Evolutionary conservation across 2,888 invertebrate genomes (phyloP).

Genomic region (Heliconius aoede): DNA sequence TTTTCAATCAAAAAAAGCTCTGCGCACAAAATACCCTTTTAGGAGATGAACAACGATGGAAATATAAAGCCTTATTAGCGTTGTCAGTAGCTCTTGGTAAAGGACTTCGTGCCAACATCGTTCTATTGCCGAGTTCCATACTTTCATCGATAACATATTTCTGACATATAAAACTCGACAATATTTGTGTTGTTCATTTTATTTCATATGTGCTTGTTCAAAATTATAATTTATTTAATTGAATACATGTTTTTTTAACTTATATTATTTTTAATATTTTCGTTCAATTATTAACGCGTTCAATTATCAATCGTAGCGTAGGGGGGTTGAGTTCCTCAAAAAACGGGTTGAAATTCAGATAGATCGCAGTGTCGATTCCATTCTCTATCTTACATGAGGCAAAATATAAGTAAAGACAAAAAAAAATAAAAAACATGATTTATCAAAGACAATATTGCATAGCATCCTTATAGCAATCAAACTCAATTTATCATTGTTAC

Average conservation of each 20-base stretch:
- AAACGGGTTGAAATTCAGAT: too few species aligned
- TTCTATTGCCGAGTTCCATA: conserved; percentile 31
- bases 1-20: too few species aligned
- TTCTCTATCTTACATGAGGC: not conserved
- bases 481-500: conserved; percentile 32
- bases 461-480: not conserved
- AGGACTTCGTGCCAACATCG: conserved; percentile 30
- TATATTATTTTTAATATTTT: too few species aligned
- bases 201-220: too few species aligned
- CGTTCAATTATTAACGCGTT: too few species aligned
- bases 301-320: too few species aligned
- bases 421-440: not conserved
- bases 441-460: not conserved
- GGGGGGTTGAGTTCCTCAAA: too few species aligned
- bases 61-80: conserved; percentile 35
- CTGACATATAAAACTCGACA: not conserved
- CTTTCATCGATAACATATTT: conserved; percentile 13
- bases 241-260: too few species aligned
- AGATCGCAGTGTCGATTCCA: too few species aligned
- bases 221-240: too few species aligned
- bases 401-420: not conserved
- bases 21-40: conserved; percentile 22
- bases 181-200: too few species aligned
- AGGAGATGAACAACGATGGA: conserved; percentile 8
- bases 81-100: conserved; percentile 26